A percentile compares a stretch with the other conserved stretches of the same genome.
phyloP scores from a whole-genome alignment of 1,140 invertebrate species.

The Drosophila bipectinata region DNA sequence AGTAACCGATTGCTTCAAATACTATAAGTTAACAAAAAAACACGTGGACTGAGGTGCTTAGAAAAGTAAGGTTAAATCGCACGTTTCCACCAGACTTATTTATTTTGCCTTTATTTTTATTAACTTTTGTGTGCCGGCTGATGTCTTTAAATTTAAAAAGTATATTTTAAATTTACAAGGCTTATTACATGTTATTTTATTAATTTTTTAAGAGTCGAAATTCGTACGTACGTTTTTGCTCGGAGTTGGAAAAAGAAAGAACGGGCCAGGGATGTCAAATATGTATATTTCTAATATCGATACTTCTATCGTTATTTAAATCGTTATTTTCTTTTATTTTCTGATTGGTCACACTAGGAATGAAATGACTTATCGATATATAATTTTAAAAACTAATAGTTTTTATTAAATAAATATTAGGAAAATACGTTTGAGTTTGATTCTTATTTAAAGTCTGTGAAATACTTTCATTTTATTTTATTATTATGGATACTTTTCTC shows the following conservation, averaged over 20 bases:
- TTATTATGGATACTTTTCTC: too few species aligned
- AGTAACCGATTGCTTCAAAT: background rate
- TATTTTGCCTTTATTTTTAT: background rate
- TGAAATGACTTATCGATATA: too few species aligned
- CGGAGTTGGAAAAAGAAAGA: background rate
- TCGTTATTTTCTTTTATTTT: too few species aligned
- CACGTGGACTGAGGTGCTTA: background rate
- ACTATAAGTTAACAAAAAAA: background rate
- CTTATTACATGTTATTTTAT: background rate
- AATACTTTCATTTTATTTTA: too few species aligned
- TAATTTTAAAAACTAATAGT: too few species aligned
- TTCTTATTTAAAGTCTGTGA: too few species aligned
- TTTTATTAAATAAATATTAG: too few species aligned
- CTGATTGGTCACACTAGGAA: too few species aligned
- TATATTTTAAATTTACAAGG: background rate
- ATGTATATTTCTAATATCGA: too few species aligned
- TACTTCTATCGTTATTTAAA: too few species aligned
- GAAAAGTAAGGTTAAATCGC: conserved; percentile 12
- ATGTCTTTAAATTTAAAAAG: background rate
- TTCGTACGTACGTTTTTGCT: conserved; percentile 15
- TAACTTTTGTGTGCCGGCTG: accelerated
- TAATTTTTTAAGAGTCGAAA: background rate
- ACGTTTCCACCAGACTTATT: background rate
- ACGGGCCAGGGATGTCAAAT: too few species aligned
- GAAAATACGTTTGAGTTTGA: too few species aligned